Evolutionary conservation across 2,888 invertebrate species (phyloP).

Genomic region (Alentia gelatinosa): DNA sequence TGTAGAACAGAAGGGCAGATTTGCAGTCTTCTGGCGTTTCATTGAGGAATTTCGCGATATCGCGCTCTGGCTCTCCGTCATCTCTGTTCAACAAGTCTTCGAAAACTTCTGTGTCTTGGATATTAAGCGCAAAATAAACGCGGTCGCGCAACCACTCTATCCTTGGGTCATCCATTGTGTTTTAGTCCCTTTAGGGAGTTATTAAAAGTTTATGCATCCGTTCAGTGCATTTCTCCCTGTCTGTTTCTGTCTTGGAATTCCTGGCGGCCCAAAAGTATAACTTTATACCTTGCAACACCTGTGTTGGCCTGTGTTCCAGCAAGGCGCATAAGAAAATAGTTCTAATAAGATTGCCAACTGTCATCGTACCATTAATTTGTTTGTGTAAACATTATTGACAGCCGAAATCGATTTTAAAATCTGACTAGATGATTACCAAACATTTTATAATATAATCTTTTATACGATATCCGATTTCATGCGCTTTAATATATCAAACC

Average conservation of each 20-base stretch:
- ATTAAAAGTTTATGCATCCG: too few relatives aligned
- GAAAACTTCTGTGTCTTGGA: conserved; percentile 77
- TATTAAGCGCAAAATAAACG: conserved; percentile 76
- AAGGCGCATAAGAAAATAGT: not conserved
- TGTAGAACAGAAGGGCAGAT: conserved; percentile 79
- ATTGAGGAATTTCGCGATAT: conserved; percentile 79
- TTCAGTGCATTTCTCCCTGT: not conserved
- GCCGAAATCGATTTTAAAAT: not conserved
- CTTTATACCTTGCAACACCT: not conserved
- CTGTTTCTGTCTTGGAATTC: conserved; percentile 23
- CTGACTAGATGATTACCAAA: not conserved
- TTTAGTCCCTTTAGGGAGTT: not conserved
- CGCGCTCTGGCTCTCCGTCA: conserved; percentile 78
- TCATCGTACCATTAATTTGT: too few relatives aligned
- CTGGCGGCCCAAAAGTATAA: not conserved
- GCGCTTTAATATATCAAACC: not conserved
- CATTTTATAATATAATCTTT: not conserved
- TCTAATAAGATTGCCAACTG: not conserved
- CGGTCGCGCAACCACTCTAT: conserved; percentile 80
- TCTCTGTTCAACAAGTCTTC: conserved; percentile 80
- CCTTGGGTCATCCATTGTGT: conserved; percentile 79
- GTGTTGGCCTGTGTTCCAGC: too few relatives aligned
- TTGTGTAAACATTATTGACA: not conserved
- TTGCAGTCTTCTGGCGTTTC: conserved; percentile 79
- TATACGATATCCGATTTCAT: not conserved